A percentile compares a stretch with the other conserved stretches of the same genome.
Evolutionary conservation across 2,113 vertebrate species (phyloP).

Genomic region (Harpagus bidentatus): DNA sequence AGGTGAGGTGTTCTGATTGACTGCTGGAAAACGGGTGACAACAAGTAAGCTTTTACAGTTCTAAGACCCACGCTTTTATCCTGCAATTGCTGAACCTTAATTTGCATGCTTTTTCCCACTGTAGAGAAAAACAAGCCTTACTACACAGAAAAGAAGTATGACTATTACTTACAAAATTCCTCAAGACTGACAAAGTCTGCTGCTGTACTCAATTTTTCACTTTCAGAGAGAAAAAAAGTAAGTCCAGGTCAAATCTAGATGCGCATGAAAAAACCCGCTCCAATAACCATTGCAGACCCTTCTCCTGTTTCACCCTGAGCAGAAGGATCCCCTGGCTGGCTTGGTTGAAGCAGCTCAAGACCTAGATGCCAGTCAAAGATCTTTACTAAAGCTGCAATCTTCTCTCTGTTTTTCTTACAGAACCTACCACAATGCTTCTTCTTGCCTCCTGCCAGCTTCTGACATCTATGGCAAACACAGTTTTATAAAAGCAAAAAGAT

Average conservation of each 20-base stretch:
- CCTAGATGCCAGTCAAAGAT: not conserved
- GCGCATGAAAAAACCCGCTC: rapidly evolving
- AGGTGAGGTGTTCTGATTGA: not conserved
- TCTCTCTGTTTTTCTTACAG: not conserved
- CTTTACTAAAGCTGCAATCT: not conserved
- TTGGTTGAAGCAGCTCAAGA: not conserved
- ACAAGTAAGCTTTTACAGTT: not conserved
- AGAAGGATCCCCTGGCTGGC: not conserved
- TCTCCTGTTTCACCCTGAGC: not conserved
- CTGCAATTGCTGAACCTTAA: not conserved
- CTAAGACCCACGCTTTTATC: not conserved
- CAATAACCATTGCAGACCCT: not conserved
- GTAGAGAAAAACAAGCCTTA: not conserved
- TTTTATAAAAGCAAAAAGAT: not conserved
- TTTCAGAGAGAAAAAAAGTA: not conserved
- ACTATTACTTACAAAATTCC: slow-evolving; percentile 14
- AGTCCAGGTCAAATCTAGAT: not conserved
- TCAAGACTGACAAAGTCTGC: not conserved
- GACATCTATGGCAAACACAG: not conserved
- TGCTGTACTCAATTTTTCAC: not conserved
- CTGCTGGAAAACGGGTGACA: not conserved
- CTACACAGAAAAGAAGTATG: not conserved
- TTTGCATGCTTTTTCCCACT: not conserved
- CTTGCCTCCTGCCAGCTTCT: not conserved
- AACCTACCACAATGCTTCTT: not conserved